These are phyloP conservation scores for Drosophila bifasciata DNA, from an alignment of 1,140 invertebrate species.

Conservation along the genomic window DNA sequence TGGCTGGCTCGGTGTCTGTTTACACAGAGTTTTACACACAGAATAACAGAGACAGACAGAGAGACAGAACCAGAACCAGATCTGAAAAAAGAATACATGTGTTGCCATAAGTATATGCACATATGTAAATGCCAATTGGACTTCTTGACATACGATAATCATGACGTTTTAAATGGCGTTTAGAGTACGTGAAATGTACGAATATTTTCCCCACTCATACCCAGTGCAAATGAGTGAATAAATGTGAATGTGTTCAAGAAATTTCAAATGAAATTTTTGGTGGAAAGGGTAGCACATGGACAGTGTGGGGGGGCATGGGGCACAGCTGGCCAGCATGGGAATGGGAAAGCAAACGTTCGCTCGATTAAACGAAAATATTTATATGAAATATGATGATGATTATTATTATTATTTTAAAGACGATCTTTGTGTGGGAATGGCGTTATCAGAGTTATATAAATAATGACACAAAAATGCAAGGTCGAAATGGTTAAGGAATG, in stretches of 20 bases:
- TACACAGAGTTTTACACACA: slow-evolving; percentile 39
- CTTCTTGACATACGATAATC: slow-evolving; percentile 31
- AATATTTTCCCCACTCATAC: slow-evolving; percentile 34
- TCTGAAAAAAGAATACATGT: background rate
- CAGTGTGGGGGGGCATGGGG: background rate
- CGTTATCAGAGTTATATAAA: slow-evolving; percentile 20
- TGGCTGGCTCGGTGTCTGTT: slow-evolving; percentile 45
- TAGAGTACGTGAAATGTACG: slow-evolving; percentile 50
- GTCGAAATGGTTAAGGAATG: slow-evolving; percentile 21
- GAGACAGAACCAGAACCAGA: no score
- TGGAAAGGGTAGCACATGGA: slow-evolving; percentile 20
- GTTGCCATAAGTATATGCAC: slow-evolving; percentile 38
- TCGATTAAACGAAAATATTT: slow-evolving; percentile 27
- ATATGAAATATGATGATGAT: slow-evolving; percentile 15
- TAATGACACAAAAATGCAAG: slow-evolving; percentile 10
- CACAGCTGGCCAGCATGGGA: slow-evolving; percentile 31
- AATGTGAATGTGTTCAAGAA: slow-evolving; percentile 54
- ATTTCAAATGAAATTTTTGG: slow-evolving; percentile 28
- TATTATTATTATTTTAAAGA: slow-evolving; percentile 32
- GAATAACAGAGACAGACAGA: background rate
- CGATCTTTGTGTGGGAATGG: slow-evolving; percentile 51
- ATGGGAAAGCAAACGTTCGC: slow-evolving; percentile 20
- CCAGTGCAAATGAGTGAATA: slow-evolving; percentile 5
- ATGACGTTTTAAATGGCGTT: slow-evolving; percentile 51
- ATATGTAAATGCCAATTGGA: slow-evolving; percentile 47